Base-by-base conservation (phyloP, 2,113 vertebrate genomes). In the Anser brachyrhynchus region DNA sequence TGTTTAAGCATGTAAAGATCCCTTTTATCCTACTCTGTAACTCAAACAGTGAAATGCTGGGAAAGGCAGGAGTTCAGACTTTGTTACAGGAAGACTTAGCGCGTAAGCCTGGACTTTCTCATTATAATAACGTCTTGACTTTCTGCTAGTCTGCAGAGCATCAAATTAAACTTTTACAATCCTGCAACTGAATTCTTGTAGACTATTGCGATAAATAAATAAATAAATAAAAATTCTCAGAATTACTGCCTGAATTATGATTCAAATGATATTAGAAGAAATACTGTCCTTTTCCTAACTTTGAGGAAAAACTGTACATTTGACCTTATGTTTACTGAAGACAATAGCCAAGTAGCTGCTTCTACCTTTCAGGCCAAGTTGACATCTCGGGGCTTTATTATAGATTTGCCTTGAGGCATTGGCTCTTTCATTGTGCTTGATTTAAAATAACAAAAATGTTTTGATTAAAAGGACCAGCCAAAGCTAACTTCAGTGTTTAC, bases 401-500 rank as follows among this genome's bases (percentile, higher is more conserved):
- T 16, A 9, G n/a, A 5, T 79, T 92, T 66, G 78, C 52, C 94
- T 75, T 6, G 33, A 88, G 88, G 95, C 89, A 25, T 43, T 64
- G n/a, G 35, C 6, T 19, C 94, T 91, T 97, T 96, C 71, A 62
- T 85, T 87, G 92, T 89, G 55, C 74, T 95, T 92, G 75, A 73
- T 93, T 92, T 58, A 67, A 85, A 84, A 49, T 80, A 95, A 86
- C 46, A 90, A 82, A 70, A 92, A 93, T 89, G 80, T 28, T 96
- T 85, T 94, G 93, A 95, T 95, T 91, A 89, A 90, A 95, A 84
- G 84, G 84, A 97, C 95, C 85, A 94, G 94, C 73, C 66, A 75
- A 92, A 94, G 72, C 76, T 92, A 79, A 89, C 91, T 91, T 82
- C 65, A 92, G 57, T 91, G 81, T 94, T 96, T 96, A 93, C 95